Evolutionary conservation across 2,113 vertebrate species (phyloP), one percentile per base, ranked within the genome.

Genomic region (Chaetops frenatus): DNA sequence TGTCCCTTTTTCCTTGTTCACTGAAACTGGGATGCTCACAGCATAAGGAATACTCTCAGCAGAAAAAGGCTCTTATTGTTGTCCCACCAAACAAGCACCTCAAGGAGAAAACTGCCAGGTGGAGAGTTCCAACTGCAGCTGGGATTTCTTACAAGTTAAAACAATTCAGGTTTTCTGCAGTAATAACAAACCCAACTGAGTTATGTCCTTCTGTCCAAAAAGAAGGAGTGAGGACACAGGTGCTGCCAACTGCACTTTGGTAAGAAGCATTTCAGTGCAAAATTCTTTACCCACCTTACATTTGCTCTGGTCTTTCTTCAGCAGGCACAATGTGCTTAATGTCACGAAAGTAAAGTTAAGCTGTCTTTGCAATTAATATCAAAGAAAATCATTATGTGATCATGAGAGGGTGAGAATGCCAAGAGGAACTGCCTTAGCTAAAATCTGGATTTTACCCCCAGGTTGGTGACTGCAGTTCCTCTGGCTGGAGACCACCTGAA

Each of bases 391-490:
- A 28, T 57, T 11, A 15, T 1, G 2, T 42, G 44, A 47, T 35
- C 35, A 50, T 0, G 0, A 33, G 21, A 72, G 21, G 15, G 31
- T 77, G 47, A 82, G 38, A 60, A 65, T 0, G 0, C 33, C 56
- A 45, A 50, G 19, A 51, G 22, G 25, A 87, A n/a, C 16, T 27
- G 45, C 5, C 25, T 45, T 35, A 70, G 4, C 45, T 36, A 40
- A 65, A 51, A 77, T 31, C 2, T 23, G 40, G 29, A 8, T 69
- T 92, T 84, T 56, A 36, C 11, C 13, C 24, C 20, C 17, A 62
- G 28, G 24, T 11, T 48, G 25, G 35, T 18, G 38, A 62, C 48
- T 62, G 28, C n/a, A 53, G 53, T 15, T 77, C 42, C 56, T 45
- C 45, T 56, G 56, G 18, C 11, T 44, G 38, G 9, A 71, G 47